Conservation (phyloP, 2,797 vertebrate genomes). For the Enteromius unitaeniatus region DNA sequence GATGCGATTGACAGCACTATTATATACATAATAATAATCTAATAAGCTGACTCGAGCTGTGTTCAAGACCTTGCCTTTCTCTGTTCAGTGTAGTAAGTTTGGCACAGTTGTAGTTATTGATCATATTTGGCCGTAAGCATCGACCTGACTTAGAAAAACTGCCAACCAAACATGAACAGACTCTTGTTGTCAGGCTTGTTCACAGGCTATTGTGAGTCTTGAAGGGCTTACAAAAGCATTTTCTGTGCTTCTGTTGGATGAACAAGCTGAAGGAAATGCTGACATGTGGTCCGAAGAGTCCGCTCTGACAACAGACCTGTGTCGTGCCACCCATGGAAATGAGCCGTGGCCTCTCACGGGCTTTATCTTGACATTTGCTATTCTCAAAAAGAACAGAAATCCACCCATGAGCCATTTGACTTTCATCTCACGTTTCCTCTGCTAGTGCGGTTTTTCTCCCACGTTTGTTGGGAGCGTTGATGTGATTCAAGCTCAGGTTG, state of each 20-base stretch:
- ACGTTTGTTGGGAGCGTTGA: neutral
- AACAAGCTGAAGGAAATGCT: conserved; percentile 26
- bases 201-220: conserved; percentile 41
- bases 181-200: neutral
- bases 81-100: neutral
- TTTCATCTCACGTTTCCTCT: neutral
- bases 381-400: conserved; percentile 22
- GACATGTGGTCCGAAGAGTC: conserved; percentile 25
- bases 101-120: conserved; percentile 32
- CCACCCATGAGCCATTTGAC: neutral
- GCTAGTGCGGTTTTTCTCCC: neutral
- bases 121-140: neutral
- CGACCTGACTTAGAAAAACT: neutral
- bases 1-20: no score
- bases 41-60: neutral
- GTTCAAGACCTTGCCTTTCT: neutral
- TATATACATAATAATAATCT: neutral
- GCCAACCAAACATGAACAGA: conserved; percentile 26
- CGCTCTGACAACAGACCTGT: conserved; percentile 9
- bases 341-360: neutral
- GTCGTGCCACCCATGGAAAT: neutral
- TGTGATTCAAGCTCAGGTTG: conserved; percentile 1
- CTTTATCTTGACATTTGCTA: conserved; percentile 19
- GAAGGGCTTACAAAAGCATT: conserved; percentile 41
- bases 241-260: conserved; percentile 43